Evolutionary conservation across 2,113 vertebrate genomes (phyloP).

Genomic region (Lethenteron reissneri): DNA sequence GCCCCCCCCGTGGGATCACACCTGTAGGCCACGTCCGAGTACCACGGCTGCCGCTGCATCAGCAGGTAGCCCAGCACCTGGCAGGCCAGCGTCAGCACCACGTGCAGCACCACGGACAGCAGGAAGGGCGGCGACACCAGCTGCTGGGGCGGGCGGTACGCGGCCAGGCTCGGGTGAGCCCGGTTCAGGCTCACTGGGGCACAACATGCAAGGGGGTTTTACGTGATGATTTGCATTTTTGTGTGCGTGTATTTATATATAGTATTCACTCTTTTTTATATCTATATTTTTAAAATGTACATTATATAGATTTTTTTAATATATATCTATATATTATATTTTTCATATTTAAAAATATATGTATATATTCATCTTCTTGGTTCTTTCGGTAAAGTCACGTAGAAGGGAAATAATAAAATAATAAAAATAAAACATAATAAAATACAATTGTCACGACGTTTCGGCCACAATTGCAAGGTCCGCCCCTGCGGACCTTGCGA

Average conservation of each 20-base stretch:
- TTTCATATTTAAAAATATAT: not conserved
- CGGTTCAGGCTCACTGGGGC: conserved; percentile 34
- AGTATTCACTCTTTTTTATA: not conserved
- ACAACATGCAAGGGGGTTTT: conserved; percentile 6
- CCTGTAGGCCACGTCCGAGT: conserved; percentile 19
- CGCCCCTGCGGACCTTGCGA: too few species aligned
- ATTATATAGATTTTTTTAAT: not conserved
- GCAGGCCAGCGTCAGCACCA: conserved; percentile 27
- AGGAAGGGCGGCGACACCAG: conserved; percentile 32
- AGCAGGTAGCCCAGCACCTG: conserved; percentile 27
- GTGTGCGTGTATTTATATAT: not conserved
- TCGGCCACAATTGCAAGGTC: too few species aligned
- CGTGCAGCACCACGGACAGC: conserved; percentile 32
- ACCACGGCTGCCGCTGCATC: conserved; percentile 37
- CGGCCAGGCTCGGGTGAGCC: conserved; percentile 28
- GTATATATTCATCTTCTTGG: not conserved
- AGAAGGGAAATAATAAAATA: too few species aligned
- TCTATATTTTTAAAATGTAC: conserved; percentile 1
- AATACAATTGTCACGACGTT: too few species aligned
- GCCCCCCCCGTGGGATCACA: conserved; percentile 4
- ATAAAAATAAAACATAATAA: too few species aligned
- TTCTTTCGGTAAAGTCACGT: too few species aligned
- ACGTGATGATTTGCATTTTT: not conserved
- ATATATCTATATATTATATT: not conserved
- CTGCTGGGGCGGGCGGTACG: conserved; percentile 27